A percentile compares a stretch with the other conserved stretches of the same genome.
These are phyloP conservation scores for Rhagophthalmus giganteus DNA, from an alignment of 2,888 invertebrate species.

Conservation along the genomic window DNA sequence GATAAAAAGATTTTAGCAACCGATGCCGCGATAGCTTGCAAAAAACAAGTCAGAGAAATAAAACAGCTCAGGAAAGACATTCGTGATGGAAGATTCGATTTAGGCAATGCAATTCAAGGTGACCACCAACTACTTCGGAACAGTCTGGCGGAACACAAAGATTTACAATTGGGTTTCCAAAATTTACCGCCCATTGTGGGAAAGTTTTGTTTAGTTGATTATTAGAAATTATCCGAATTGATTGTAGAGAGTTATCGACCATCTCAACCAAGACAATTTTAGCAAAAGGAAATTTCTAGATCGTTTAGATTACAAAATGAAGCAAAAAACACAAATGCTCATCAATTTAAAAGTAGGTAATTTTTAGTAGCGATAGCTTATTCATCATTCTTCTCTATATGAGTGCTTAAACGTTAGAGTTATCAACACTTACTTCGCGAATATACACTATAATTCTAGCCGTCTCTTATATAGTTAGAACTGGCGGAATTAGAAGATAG, in stretches of 20 bases:
- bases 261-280: constrained; percentile 65
- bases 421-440: too few species aligned
- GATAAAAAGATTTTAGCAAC: constrained; percentile 64
- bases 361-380: too few species aligned
- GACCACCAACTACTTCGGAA: constrained; percentile 64
- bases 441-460: too few species aligned
- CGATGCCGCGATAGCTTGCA: constrained; percentile 57
- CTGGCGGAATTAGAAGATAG: constrained; percentile 60
- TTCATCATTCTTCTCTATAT: too few species aligned
- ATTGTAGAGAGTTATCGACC: constrained; percentile 63
- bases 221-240: constrained; percentile 5
- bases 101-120: constrained; percentile 63
- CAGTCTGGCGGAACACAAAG: constrained; percentile 61
- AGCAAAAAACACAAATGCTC: constrained; percentile 62
- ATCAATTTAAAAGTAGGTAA: constrained; percentile 61
- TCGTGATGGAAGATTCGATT: constrained; percentile 58
- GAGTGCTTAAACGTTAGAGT: too few species aligned
- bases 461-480: too few species aligned
- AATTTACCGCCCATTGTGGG: constrained; percentile 52
- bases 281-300: constrained; percentile 66
- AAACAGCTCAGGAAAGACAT: constrained; percentile 63
- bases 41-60: constrained; percentile 62
- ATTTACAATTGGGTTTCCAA: constrained; percentile 62
- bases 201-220: neutral
- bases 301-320: constrained; percentile 62